Percentiles rank a stretch among this genome's conserved stretches.
phyloP scores from a whole-genome alignment of 2,888 invertebrate genomes.

The Aphodius granarius region DNA sequence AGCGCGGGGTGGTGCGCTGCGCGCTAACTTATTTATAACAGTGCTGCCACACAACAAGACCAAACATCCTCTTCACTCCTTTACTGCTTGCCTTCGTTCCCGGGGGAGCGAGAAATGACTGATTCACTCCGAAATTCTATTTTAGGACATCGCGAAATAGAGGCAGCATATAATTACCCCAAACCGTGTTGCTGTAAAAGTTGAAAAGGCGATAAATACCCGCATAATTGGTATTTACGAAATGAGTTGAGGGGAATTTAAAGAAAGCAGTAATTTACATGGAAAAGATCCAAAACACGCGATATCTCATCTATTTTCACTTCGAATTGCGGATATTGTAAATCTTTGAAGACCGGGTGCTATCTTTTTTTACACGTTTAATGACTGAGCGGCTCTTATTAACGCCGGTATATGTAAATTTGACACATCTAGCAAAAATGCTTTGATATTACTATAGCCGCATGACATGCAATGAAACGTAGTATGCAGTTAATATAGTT shows the following conservation, averaged over 20 bases:
- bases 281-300: background rate
- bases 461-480: background rate
- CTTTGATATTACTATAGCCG: background rate
- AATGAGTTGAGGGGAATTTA: background rate
- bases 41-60: constrained; percentile 40
- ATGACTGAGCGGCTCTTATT: background rate
- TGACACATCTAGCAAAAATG: background rate
- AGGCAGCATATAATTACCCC: background rate
- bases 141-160: background rate
- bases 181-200: background rate
- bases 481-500: background rate
- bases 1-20: constrained; percentile 35
- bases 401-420: background rate
- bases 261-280: background rate
- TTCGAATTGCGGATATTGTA: background rate
- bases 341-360: background rate
- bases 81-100: background rate
- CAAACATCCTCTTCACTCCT: constrained; percentile 43
- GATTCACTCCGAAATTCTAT: constrained; percentile 14
- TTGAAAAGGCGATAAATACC: background rate
- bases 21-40: constrained; percentile 45
- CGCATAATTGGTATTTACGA: background rate
- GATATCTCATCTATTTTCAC: background rate
- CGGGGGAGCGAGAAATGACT: constrained; percentile 34
- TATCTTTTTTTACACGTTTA: background rate